Conservation (phyloP, 2,888 invertebrate genomes). For the Oasisia sp. region DNA sequence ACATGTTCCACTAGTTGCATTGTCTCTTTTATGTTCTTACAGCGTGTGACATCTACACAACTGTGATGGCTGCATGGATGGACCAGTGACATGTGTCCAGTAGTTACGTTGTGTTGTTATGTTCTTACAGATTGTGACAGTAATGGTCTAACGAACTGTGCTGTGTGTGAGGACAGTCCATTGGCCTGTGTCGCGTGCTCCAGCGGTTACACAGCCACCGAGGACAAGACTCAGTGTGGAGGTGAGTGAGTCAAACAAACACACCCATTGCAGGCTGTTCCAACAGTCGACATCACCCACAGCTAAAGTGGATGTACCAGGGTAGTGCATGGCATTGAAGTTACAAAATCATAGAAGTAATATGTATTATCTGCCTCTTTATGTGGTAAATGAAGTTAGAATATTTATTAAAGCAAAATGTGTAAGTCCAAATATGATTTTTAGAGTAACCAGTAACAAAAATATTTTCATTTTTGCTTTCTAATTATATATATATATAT, state of each 20-base stretch:
- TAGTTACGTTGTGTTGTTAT: conserved; percentile 24
- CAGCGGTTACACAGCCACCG: conserved; percentile 28
- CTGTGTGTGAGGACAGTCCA: conserved; percentile 29
- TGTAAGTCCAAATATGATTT: not conserved
- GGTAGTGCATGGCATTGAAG: not conserved
- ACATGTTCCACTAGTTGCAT: conserved; percentile 30
- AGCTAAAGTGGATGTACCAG: not conserved
- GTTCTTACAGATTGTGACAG: conserved; percentile 8
- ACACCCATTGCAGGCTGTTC: conserved; percentile 5
- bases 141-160: conserved; percentile 33
- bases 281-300: not conserved
- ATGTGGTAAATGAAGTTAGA: not conserved
- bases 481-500: too few species aligned
- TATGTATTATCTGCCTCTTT: not conserved
- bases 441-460: too few species aligned
- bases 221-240: conserved; percentile 34
- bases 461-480: too few species aligned
- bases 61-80: conserved; percentile 31
- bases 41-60: conserved; percentile 29
- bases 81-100: conserved; percentile 22
- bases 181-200: conserved; percentile 30
- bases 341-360: not conserved
- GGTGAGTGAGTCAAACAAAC: conserved; percentile 25
- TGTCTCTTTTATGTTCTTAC: not conserved
- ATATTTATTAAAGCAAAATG: not conserved